Conservation (phyloP, 2,113 vertebrate genomes). For the Gallinago media region DNA sequence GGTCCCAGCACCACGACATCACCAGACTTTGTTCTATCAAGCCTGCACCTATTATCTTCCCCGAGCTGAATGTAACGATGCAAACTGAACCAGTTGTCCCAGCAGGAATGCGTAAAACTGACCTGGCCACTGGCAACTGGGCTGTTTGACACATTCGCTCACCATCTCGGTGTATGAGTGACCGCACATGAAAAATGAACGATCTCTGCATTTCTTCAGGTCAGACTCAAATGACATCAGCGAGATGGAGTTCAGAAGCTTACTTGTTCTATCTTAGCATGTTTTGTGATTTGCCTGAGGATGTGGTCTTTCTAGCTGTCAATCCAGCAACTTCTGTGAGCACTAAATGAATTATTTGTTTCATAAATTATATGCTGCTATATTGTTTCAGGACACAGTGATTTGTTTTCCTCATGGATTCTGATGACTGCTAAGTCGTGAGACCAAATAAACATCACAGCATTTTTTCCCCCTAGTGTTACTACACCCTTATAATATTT, state of each 20-base stretch:
- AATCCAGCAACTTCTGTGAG: background rate
- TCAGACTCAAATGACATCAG: background rate
- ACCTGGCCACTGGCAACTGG: background rate
- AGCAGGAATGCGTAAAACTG: background rate
- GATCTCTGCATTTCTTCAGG: background rate
- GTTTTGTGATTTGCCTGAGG: background rate
- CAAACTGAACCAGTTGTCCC: accelerated
- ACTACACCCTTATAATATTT: background rate
- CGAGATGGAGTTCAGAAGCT: background rate
- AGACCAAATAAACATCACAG: background rate
- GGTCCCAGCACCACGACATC: background rate
- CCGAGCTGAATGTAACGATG: accelerated
- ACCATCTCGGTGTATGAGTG: background rate
- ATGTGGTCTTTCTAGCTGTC: background rate
- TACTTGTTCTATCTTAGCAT: background rate
- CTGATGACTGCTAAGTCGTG: background rate
- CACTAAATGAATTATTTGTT: background rate
- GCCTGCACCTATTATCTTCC: background rate
- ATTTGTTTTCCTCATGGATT: conserved; percentile 28
- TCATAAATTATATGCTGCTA: background rate
- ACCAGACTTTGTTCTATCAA: background rate
- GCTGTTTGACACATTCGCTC: background rate
- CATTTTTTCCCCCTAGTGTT: background rate
- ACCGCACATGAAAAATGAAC: background rate
- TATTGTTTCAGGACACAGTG: background rate